A percentile compares a stretch with the other conserved stretches of the same genome.
Evolutionary conservation across 2,113 vertebrate genomes (phyloP).

Genomic region (human (Homo sapiens)): DNA sequence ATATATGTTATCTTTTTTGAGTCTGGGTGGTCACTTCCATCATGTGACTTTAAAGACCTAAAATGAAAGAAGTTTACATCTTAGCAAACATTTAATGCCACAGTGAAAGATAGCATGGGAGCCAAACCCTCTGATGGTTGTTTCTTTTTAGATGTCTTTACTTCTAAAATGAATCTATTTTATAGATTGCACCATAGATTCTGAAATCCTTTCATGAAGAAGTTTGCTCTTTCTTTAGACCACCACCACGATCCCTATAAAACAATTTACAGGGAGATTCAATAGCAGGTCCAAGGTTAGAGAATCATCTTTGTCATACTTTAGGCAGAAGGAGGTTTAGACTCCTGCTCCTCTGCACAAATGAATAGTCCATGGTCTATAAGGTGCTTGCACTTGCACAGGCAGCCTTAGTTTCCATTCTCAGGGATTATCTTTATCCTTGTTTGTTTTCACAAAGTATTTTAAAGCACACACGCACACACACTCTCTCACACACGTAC

Average conservation of each 20-base stretch:
- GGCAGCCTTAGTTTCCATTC: neutral
- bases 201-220: neutral
- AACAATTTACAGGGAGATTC: neutral
- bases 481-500: neutral
- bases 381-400: neutral
- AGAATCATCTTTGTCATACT: neutral
- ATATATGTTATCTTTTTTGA: neutral
- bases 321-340: neutral
- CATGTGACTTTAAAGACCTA: neutral
- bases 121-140: neutral
- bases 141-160: neutral
- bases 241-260: neutral
- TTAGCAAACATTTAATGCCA: neutral
- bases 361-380: conserved; percentile 14
- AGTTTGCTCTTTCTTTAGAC: neutral
- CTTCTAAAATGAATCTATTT: neutral
- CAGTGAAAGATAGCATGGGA: neutral
- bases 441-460: neutral
- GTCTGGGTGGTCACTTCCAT: neutral
- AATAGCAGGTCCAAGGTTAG: neutral
- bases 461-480: neutral
- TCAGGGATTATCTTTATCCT: neutral
- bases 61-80: neutral
- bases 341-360: neutral
- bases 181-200: neutral